Evolutionary conservation across 2,888 invertebrate species (phyloP), one percentile per base, ranked within the genome.

Genomic region (Automeris io): DNA sequence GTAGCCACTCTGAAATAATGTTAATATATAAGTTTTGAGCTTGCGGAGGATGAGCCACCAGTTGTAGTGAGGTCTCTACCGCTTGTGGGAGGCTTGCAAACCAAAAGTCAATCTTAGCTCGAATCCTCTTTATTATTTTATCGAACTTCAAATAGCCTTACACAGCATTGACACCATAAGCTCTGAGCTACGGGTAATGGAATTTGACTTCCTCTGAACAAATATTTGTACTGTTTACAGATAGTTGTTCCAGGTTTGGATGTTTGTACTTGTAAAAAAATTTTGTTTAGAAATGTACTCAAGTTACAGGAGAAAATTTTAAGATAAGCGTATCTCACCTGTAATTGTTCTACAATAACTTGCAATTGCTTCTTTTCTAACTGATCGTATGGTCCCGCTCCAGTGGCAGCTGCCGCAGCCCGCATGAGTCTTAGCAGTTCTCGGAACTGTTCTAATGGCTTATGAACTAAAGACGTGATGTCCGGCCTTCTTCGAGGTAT

Each of bases 401-500:
- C 80, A 3, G 43, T 69, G 0, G 78, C 67, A 0, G 77, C 66
- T 0, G 76, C 81, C 0, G 87, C 87, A 1, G 86, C 64, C 37
- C 86, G 61, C 76, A 87, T 83, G 39, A 87, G 64, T 54, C 87
- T 63, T 35, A 87, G 57, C 22, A 87, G 63, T 42, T 87, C 87
- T 7, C 87, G 61, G 59, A 87, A 87, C 82, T 95, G 95, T 74
- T 95, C 95, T 52, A 95, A 72, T 0, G 95, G 95, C 61, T 94
- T 92, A 70, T 95, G 93, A 43, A 96, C 90, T 50, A 95, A 90
- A 8, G 94, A 92, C 7, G 95, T 95, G 47, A 96, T 90, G 69
- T 96, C 95, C 8, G 95, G 95, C 49, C 93, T 90, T 70, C 93
- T 89, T 47, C 93, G 88, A 2, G 95, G 95, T 54, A 95, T 92